Evolutionary conservation across 1,140 invertebrate species (phyloP).

Genomic region (Nebria ingens): DNA sequence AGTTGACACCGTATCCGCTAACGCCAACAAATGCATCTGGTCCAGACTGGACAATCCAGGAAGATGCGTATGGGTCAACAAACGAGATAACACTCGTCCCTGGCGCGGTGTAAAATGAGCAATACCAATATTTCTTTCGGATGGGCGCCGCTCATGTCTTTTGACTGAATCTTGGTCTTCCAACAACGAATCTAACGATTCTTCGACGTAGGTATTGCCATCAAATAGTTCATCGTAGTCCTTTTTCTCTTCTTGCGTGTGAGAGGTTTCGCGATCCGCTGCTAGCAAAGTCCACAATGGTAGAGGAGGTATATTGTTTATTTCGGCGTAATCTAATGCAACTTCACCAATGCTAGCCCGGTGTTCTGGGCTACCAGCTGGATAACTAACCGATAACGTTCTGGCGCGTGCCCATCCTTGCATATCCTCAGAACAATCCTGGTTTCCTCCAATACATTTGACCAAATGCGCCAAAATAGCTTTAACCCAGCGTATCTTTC

Average conservation of each 20-base stretch:
- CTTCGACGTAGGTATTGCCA: slow-evolving; percentile 61
- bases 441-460: slow-evolving; percentile 60
- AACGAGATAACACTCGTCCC: slow-evolving; percentile 67
- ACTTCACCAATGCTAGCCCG: slow-evolving; percentile 40
- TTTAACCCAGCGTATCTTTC: slow-evolving; percentile 95
- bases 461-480: slow-evolving; percentile 95
- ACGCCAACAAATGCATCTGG: slow-evolving; percentile 96
- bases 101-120: slow-evolving; percentile 77
- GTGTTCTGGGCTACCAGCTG: slow-evolving; percentile 43
- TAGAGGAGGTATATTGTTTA: slow-evolving; percentile 90
- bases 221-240: slow-evolving; percentile 86
- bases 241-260: slow-evolving; percentile 33
- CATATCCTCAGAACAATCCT: slow-evolving; percentile 34
- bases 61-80: slow-evolving; percentile 91
- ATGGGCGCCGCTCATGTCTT: slow-evolving; percentile 40
- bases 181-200: slow-evolving; percentile 70
- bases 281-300: slow-evolving; percentile 92
- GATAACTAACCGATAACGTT: slow-evolving; percentile 79
- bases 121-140: slow-evolving; percentile 37
- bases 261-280: slow-evolving; percentile 75
- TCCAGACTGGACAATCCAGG: slow-evolving; percentile 95
- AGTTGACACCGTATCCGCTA: slow-evolving; percentile 95
- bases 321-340: slow-evolving; percentile 89
- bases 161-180: slow-evolving; percentile 54
- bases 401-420: slow-evolving; percentile 73